phyloP scores from a whole-genome alignment of 2,113 vertebrate species.

The Triplophysa rosa region DNA sequence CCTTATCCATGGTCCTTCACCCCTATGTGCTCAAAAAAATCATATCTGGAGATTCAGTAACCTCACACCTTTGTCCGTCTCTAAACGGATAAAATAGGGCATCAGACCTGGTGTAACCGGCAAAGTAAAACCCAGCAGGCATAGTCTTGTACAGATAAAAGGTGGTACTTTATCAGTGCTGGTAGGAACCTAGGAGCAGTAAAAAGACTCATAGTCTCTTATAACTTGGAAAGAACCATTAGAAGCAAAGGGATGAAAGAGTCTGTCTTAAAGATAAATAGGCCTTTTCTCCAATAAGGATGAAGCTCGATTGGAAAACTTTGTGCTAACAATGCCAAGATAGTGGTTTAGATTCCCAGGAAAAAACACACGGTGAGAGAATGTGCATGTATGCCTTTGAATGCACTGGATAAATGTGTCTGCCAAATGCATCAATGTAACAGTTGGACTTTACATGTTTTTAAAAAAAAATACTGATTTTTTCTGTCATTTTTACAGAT shows the following conservation, averaged over 20 bases:
- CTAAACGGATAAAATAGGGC: too few species aligned
- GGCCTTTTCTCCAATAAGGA: neutral
- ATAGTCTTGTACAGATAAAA: conserved; percentile 13
- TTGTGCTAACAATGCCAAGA: too few species aligned
- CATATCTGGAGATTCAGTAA: neutral
- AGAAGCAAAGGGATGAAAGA: neutral
- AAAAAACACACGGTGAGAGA: too few species aligned
- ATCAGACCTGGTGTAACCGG: neutral
- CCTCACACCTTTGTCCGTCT: neutral
- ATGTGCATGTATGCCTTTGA: too few species aligned
- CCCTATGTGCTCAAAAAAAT: neutral
- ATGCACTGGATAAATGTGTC: too few species aligned
- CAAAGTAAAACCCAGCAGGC: neutral
- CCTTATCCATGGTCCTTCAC: too few species aligned
- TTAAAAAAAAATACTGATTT: too few species aligned
- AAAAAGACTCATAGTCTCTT: neutral
- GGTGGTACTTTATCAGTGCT: neutral
- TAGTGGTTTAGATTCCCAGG: too few species aligned
- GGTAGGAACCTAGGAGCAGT: neutral
- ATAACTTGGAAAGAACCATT: conserved; percentile 2
- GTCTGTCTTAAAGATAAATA: conserved; percentile 4
- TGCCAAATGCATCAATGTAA: too few species aligned
- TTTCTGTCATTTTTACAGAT: too few species aligned
- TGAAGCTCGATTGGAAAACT: too few species aligned
- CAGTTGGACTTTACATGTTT: too few species aligned